Evolutionary conservation across 2,113 vertebrate genomes (phyloP).

Genomic region (Columba janthina): DNA sequence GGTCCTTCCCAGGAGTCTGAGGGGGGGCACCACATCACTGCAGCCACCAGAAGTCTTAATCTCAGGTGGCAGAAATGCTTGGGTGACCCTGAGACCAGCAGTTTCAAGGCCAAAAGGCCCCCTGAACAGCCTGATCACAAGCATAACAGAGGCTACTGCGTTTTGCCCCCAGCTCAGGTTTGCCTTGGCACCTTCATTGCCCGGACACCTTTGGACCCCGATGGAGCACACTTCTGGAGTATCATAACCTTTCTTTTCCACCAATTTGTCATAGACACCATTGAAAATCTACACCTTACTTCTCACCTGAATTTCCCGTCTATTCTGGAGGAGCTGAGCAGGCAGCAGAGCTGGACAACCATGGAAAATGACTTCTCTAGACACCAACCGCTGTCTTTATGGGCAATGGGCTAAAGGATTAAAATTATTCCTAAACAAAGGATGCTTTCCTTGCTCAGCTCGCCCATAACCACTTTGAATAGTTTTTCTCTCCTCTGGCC

Average conservation of each 20-base stretch:
- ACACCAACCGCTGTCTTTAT: background rate
- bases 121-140: fast-evolving
- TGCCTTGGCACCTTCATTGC: background rate
- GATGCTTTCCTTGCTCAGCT: background rate
- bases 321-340: background rate
- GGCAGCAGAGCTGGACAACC: background rate
- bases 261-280: background rate
- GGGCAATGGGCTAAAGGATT: background rate
- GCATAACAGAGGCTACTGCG: background rate
- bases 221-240: background rate
- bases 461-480: background rate
- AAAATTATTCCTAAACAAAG: background rate
- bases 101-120: background rate
- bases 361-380: background rate
- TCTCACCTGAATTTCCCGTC: background rate
- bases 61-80: background rate
- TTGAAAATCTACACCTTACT: background rate
- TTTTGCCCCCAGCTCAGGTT: background rate
- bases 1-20: too few relatives aligned
- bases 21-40: fast-evolving
- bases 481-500: background rate
- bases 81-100: background rate
- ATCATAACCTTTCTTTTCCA: background rate
- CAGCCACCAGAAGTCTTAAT: background rate
- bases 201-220: fast-evolving